These are phyloP conservation scores for Chymomyza procnemis DNA, from an alignment of 2,888 invertebrate species.

Conservation along the genomic window DNA sequence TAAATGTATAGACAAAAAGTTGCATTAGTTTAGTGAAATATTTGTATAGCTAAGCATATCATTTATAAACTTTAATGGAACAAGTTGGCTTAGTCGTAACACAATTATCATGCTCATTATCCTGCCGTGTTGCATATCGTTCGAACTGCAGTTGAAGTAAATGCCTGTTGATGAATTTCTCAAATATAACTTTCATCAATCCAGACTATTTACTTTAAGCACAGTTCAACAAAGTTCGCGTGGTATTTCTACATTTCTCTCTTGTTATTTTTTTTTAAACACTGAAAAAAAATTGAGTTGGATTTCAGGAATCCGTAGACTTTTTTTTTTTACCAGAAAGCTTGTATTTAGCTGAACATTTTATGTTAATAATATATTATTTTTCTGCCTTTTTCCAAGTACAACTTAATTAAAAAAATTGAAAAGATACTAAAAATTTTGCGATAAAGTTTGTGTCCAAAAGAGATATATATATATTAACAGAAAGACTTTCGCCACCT, in stretches of 20 bases:
- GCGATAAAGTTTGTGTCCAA: no score
- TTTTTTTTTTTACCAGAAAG: no score
- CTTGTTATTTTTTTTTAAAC: neutral
- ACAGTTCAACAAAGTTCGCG: slow-evolving; percentile 68
- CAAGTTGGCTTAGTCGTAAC: slow-evolving; percentile 37
- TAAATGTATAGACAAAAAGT: slow-evolving; percentile 1
- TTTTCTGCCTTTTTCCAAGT: no score
- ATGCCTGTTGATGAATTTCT: slow-evolving; percentile 77
- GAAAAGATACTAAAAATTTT: no score
- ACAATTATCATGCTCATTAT: neutral
- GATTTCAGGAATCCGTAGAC: neutral
- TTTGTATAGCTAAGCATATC: neutral
- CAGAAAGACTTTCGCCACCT: no score
- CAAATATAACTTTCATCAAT: slow-evolving; percentile 74
- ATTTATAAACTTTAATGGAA: slow-evolving; percentile 52
- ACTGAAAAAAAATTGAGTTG: neutral
- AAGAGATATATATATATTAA: no score
- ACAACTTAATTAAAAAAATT: no score
- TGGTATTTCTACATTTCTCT: neutral
- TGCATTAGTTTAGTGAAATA: neutral
- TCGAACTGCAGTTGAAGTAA: slow-evolving; percentile 77
- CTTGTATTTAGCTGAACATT: no score
- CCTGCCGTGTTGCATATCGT: slow-evolving; percentile 63
- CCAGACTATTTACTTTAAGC: slow-evolving; percentile 78
- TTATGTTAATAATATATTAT: no score